phyloP scores from a whole-genome alignment of 1,140 invertebrate species.

The Zaprionus nigranus region DNA sequence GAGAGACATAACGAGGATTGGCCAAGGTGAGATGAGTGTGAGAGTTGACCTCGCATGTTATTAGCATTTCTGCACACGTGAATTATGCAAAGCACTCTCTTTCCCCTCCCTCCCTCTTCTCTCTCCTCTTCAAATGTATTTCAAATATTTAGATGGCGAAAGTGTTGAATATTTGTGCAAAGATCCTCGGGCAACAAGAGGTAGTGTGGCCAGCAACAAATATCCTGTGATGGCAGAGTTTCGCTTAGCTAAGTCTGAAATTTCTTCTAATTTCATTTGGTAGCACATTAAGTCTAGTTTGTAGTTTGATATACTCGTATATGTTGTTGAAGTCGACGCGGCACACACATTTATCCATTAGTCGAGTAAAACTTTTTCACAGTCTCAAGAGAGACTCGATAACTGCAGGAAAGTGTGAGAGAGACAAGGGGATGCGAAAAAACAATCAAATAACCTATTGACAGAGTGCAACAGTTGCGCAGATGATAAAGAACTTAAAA shows the following conservation, averaged over 20 bases:
- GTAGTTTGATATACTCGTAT: slow-evolving; percentile 9
- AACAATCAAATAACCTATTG: neutral
- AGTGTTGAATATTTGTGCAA: slow-evolving; percentile 61
- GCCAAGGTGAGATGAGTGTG: slow-evolving; percentile 23
- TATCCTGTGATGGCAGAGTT: slow-evolving; percentile 28
- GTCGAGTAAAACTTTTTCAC: slow-evolving; percentile 8
- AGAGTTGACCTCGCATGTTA: slow-evolving; percentile 52
- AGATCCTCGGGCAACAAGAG: slow-evolving; percentile 14
- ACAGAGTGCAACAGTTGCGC: slow-evolving; percentile 8
- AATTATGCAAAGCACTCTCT: slow-evolving; percentile 70
- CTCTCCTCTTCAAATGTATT: slow-evolving; percentile 56
- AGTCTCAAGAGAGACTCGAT: neutral
- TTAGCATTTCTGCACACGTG: slow-evolving; percentile 71
- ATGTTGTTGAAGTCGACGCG: neutral
- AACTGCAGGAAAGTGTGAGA: neutral
- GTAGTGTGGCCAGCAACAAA: neutral
- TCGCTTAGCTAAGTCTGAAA: neutral
- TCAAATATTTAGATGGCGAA: slow-evolving; percentile 72
- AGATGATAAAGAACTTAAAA: neutral
- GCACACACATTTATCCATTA: neutral
- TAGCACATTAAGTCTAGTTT: slow-evolving; percentile 22
- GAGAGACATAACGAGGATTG: neutral
- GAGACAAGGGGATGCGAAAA: neutral
- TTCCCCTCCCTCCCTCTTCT: neutral
- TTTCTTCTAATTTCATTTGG: slow-evolving; percentile 23